Evolutionary conservation across 2,797 vertebrate species (phyloP).

Genomic region (Galaxias olidus): DNA sequence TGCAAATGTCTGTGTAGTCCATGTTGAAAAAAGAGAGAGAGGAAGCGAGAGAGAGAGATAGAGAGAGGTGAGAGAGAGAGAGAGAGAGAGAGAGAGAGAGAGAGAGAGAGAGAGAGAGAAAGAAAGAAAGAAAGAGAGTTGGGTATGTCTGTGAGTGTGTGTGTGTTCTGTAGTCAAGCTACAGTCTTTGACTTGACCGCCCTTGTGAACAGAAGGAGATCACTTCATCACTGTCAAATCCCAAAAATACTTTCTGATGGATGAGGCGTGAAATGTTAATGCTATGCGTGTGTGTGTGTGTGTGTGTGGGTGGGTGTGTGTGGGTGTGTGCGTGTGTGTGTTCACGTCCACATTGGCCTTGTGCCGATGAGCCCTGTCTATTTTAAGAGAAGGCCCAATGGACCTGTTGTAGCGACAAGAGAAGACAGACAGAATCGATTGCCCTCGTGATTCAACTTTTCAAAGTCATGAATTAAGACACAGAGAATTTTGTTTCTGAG

Average conservation of each 20-base stretch:
- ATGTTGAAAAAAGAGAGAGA: background rate
- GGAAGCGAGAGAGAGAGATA: too few relatives aligned
- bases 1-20: too few relatives aligned
- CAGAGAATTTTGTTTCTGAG: too few relatives aligned
- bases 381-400: too few relatives aligned
- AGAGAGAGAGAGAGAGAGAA: background rate
- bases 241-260: conserved; percentile 74
- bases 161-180: conserved; percentile 12
- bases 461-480: background rate
- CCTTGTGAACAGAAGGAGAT: conserved; percentile 43
- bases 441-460: background rate
- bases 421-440: background rate
- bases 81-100: background rate
- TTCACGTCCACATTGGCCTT: background rate
- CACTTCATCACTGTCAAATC: conserved; percentile 56
- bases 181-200: conserved; percentile 7
- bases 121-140: background rate
- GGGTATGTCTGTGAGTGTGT: conserved; percentile 30
- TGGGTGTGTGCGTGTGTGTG: background rate
- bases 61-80: background rate
- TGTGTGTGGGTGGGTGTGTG: conserved; percentile 16
- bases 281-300: conserved; percentile 55
- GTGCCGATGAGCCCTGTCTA: background rate
- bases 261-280: conserved; percentile 60
- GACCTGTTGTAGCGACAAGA: conserved; percentile 1